Evolutionary conservation across 2,797 vertebrate genomes (phyloP), one percentile per base, ranked within the genome.

Genomic region (Heliangelus exortis): DNA sequence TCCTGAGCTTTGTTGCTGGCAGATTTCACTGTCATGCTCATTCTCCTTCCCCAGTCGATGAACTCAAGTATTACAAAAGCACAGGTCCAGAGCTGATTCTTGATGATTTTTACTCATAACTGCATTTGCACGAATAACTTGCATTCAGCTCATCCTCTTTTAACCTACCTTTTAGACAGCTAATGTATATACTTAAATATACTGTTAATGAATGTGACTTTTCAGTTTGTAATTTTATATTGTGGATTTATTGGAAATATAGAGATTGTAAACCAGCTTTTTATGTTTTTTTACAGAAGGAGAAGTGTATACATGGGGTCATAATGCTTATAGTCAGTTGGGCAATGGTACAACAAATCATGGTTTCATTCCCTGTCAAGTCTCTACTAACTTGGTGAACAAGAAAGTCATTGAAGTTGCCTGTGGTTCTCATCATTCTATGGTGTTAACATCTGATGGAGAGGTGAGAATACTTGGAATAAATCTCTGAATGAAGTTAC

Each of bases 291-390:
- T 96, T 97, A 43, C 80, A 99, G 99, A 99, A 95, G 99, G 99
- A 94, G 99, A 99, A 92, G 99, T 99, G 59, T 99, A 98, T 96
- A 98, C 99, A 3, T 99, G 99, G 99, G 99, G 99, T 55, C 99
- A 99, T 95, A 99, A 99, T 93, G 99, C 99, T 84, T 99, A 99
- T 61, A 99, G 98, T 95, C 99, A 99, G 93, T 94, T 99, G 84
- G 99, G 99, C 68, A 99, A 99, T 71, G 99, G 99, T 36, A 99
- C 99, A 77, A 99, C 98, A 77, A 99, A 98, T 96, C 99, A 99
- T 10, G 98, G 99, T 25, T 97, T 99, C 43, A 91, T 98, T 84
- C 99, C 99, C 10, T 98, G 98, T 71, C 98, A 99, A 75, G 99
- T 99, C 78, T 99, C 99, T 92, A 99, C 99, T 90, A 99, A 99